phyloP scores from a whole-genome alignment of 2,888 invertebrate genomes.

The Rosalia funebris region DNA sequence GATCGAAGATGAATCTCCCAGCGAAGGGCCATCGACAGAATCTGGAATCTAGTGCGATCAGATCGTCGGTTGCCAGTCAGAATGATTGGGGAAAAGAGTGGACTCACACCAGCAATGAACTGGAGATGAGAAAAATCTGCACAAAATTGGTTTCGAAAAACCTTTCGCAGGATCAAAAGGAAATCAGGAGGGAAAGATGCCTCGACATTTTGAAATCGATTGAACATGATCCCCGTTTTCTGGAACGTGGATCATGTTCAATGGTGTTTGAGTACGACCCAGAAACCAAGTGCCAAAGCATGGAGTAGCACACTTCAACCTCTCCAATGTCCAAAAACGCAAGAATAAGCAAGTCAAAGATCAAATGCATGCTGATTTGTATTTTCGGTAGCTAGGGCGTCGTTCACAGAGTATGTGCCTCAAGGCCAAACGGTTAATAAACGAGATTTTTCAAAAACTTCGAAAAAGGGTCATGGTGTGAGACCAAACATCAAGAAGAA shows the following conservation, averaged over 20 bases:
- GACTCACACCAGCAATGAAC: not conserved
- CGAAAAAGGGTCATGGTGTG: not conserved
- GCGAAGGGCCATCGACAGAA: not conserved
- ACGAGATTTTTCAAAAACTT: not conserved
- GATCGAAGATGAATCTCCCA: not conserved
- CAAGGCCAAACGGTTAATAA: not conserved
- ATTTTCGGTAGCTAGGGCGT: not conserved
- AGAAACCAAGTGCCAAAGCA: constrained; percentile 8
- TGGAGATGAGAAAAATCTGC: too few relatives aligned
- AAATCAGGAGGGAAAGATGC: constrained; percentile 14
- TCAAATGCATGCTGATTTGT: constrained; percentile 6
- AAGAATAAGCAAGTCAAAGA: constrained; percentile 1
- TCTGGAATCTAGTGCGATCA: too few relatives aligned
- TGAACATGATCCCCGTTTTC: not conserved
- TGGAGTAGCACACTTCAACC: constrained; percentile 15
- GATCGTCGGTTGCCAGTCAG: too few relatives aligned
- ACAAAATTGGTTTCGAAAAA: constrained; percentile 9
- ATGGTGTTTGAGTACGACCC: constrained; percentile 10
- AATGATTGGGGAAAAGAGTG: not conserved
- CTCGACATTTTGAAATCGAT: not conserved
- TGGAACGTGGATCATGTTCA: constrained; percentile 35
- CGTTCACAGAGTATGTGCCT: not conserved
- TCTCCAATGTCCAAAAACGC: constrained; percentile 9
- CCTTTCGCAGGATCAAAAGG: constrained; percentile 12
- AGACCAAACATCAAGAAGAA: constrained; percentile 10